Conservation (phyloP, 1,140 invertebrate species). For the Reticulitermes speratus region DNA sequence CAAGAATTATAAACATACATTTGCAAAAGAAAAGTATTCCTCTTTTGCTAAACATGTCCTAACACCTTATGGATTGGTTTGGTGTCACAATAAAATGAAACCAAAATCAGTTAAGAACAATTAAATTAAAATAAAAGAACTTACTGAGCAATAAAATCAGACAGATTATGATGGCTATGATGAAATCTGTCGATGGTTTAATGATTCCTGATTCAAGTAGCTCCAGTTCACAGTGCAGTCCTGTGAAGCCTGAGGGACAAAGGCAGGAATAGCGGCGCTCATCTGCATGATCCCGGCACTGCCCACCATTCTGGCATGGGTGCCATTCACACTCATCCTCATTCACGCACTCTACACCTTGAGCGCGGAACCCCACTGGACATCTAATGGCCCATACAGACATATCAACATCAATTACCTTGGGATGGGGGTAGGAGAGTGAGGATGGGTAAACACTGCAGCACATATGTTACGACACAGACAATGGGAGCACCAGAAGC, state of each 20-base stretch:
- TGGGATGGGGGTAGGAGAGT: background rate
- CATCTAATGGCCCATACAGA: constrained; percentile 56
- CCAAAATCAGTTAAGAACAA: background rate
- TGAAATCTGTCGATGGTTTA: constrained; percentile 77
- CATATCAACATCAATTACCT: constrained; percentile 13
- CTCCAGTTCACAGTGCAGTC: constrained; percentile 75
- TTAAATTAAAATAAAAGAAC: constrained; percentile 45
- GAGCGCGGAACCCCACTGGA: constrained; percentile 64
- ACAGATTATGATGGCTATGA: constrained; percentile 76
- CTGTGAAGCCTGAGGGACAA: constrained; percentile 72
- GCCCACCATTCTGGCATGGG: constrained; percentile 68
- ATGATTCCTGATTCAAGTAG: constrained; percentile 71
- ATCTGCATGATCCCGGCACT: constrained; percentile 67
- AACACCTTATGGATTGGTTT: constrained; percentile 34
- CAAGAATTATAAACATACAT: too few species aligned
- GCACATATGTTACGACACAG: background rate
- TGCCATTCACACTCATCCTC: constrained; percentile 71
- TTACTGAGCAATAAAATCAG: constrained; percentile 74
- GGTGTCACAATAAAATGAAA: background rate
- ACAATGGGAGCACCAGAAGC: background rate
- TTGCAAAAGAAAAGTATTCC: too few species aligned
- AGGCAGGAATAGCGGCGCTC: constrained; percentile 71
- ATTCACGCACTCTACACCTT: constrained; percentile 65
- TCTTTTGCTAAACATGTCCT: constrained; percentile 29
- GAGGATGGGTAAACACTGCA: background rate